Evolutionary conservation across 2,113 vertebrate genomes (phyloP).

Genomic region (Sterrhoptilus dennistouni): DNA sequence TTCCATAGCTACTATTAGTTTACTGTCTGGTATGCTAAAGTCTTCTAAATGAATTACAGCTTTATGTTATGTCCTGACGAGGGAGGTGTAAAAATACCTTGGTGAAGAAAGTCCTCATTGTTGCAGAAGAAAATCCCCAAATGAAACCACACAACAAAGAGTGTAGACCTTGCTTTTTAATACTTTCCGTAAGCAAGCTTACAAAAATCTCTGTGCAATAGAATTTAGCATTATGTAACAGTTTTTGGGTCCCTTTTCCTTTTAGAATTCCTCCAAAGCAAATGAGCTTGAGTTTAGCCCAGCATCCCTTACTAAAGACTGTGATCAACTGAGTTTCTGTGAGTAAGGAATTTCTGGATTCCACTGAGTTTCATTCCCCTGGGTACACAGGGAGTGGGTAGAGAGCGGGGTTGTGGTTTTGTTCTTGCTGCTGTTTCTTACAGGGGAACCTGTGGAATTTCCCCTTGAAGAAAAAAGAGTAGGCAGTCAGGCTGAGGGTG

Average conservation of each 20-base stretch:
- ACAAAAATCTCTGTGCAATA: background rate
- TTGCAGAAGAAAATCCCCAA: background rate
- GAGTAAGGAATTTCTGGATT: background rate
- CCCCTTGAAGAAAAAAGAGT: background rate
- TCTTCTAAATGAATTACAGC: background rate
- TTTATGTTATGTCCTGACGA: background rate
- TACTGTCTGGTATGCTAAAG: background rate
- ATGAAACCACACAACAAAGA: background rate
- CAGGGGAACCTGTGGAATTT: background rate
- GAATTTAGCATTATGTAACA: background rate
- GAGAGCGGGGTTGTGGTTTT: fast-evolving
- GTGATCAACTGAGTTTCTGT: background rate
- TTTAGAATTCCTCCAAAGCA: background rate
- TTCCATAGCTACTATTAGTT: background rate
- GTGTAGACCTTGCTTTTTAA: background rate
- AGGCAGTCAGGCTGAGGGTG: background rate
- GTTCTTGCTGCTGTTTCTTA: background rate
- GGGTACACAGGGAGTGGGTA: fast-evolving
- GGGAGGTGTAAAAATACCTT: background rate
- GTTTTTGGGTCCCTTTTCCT: background rate
- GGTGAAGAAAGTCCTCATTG: background rate
- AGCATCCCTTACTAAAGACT: background rate
- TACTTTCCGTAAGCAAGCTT: background rate
- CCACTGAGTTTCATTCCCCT: background rate
- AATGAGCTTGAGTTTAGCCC: background rate